These are phyloP conservation scores for Microcaecilia unicolor DNA, from an alignment of 2,797 vertebrate genomes.

Conservation along the genomic window DNA sequence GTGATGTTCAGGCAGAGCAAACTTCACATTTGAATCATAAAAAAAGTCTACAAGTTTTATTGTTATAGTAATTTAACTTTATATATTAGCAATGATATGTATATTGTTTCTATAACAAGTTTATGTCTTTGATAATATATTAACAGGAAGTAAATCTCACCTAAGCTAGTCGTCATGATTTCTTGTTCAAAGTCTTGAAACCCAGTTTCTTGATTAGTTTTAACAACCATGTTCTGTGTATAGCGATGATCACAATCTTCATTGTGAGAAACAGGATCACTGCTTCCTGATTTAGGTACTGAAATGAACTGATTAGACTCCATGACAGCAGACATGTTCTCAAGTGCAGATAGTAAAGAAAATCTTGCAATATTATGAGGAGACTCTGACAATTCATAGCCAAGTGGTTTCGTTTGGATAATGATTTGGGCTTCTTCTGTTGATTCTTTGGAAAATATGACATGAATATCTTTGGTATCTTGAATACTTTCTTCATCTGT, in stretches of 20 bases:
- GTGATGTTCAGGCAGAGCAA: too few species aligned
- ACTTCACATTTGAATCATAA: too few species aligned
- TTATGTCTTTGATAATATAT: neutral
- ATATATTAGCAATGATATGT: too few species aligned
- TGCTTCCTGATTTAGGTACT: conserved; percentile 1
- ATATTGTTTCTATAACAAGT: too few species aligned
- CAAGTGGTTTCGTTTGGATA: too few species aligned
- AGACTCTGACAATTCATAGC: too few species aligned
- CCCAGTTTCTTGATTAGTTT: neutral
- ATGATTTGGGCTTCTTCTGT: conserved; percentile 1
- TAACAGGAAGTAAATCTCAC: conserved; percentile 37
- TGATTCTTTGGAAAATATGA: neutral
- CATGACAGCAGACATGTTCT: conserved; percentile 2
- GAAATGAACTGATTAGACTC: neutral
- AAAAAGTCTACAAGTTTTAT: too few species aligned
- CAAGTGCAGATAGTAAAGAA: neutral
- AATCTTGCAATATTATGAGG: neutral
- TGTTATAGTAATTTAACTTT: too few species aligned
- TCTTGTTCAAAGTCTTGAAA: conserved; percentile 16
- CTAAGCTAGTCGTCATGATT: conserved; percentile 8
- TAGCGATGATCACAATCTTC: neutral
- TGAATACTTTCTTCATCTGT: neutral
- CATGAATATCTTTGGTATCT: neutral
- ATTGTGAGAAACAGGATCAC: neutral
- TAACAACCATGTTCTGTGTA: neutral